phyloP scores from a whole-genome alignment of 2,113 vertebrate species.

The Myanophis thanlyinensis region DNA sequence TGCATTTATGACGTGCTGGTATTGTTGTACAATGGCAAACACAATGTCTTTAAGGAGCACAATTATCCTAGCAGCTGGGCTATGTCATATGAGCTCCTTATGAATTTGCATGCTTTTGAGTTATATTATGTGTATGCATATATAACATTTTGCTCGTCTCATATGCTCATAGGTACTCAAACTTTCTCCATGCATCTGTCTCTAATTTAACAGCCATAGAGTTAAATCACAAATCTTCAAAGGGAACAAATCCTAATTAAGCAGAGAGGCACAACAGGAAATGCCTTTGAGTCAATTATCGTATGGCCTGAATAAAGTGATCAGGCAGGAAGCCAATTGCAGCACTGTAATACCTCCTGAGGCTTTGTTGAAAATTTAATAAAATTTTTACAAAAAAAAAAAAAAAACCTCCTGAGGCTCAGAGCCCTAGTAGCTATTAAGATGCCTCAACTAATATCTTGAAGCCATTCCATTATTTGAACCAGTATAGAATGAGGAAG shows the following conservation, averaged over 20 bases:
- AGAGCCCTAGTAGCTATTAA: not conserved
- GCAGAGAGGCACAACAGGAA: conserved; percentile 17
- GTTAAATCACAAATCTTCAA: conserved; percentile 8
- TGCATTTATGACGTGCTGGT: not conserved
- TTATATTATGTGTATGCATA: conserved; percentile 10
- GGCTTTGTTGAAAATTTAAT: no score
- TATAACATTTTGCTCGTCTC: not conserved
- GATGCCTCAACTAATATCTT: not conserved
- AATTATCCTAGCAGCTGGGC: not conserved
- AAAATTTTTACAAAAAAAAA: no score
- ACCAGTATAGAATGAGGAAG: not conserved
- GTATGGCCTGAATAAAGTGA: not conserved
- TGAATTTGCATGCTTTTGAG: not conserved
- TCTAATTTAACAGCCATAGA: conserved; percentile 15
- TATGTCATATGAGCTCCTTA: not conserved
- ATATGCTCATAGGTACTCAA: not conserved
- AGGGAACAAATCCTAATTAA: conserved; percentile 23
- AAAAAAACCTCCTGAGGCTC: not conserved
- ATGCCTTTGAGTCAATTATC: conserved; percentile 12
- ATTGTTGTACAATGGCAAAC: not conserved
- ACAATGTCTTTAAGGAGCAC: conserved; percentile 7
- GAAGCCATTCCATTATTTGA: not conserved
- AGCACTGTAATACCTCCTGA: not conserved
- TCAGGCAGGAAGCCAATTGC: not conserved
- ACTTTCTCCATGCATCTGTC: not conserved